Evolutionary conservation across 2,888 invertebrate genomes (phyloP).

Genomic region (Mimumesa dahlbomi): DNA sequence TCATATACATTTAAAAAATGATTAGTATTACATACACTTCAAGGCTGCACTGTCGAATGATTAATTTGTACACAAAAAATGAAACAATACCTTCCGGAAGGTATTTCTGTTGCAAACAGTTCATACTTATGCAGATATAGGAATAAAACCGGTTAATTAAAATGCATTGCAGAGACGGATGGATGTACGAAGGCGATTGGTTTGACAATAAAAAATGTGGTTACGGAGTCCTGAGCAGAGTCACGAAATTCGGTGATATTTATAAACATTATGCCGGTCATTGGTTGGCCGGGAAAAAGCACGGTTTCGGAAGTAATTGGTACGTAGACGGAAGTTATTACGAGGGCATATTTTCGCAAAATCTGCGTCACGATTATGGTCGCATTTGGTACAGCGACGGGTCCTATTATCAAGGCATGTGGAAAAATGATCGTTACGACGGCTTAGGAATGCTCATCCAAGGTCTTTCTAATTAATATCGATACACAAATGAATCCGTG

Average conservation of each 20-base stretch:
- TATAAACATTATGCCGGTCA: slow-evolving; percentile 82
- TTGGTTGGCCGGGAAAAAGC: slow-evolving; percentile 83
- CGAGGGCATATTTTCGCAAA: slow-evolving; percentile 82
- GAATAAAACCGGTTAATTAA: not conserved
- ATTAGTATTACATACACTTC: not conserved
- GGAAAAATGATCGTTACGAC: slow-evolving; percentile 81
- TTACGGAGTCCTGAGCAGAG: slow-evolving; percentile 81
- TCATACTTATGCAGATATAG: too few relatives aligned
- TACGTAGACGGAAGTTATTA: slow-evolving; percentile 83
- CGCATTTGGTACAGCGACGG: slow-evolving; percentile 84
- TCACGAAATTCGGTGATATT: slow-evolving; percentile 35
- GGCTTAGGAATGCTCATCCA: slow-evolving; percentile 83
- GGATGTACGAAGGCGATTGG: slow-evolving; percentile 86
- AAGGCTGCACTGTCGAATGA: not conserved
- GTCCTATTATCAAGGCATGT: slow-evolving; percentile 84
- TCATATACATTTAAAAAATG: too few relatives aligned
- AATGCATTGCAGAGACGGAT: slow-evolving; percentile 43
- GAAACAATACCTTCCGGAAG: too few relatives aligned
- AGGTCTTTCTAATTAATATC: slow-evolving; percentile 72
- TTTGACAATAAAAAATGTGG: slow-evolving; percentile 82
- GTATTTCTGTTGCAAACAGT: too few relatives aligned
- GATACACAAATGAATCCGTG: not conserved
- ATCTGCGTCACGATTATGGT: slow-evolving; percentile 83
- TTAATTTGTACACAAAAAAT: too few relatives aligned
- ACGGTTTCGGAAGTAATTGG: slow-evolving; percentile 83